Evolutionary conservation across 2,797 vertebrate genomes (phyloP).

Genomic region (Thalassophryne amazonica): DNA sequence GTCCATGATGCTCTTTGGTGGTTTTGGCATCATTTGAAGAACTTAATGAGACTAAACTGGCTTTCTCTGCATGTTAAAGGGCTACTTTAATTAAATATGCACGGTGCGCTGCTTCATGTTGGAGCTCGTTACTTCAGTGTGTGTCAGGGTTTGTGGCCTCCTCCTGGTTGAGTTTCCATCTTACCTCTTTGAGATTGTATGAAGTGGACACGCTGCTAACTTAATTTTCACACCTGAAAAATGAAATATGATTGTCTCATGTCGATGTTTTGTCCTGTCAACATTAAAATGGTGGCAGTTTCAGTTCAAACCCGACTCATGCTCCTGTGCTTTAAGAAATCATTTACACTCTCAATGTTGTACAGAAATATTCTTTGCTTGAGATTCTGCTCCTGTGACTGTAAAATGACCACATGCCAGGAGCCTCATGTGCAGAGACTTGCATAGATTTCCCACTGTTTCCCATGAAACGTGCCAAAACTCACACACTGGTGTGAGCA

Average conservation of each 20-base stretch:
- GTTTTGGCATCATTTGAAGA: too few species aligned
- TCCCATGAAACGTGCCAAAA: too few species aligned
- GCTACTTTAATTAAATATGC: constrained; percentile 65
- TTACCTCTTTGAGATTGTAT: constrained; percentile 60
- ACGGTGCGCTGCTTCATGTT: constrained; percentile 34
- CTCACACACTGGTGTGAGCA: too few species aligned
- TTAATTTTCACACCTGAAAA: constrained; percentile 68
- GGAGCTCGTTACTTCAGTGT: neutral
- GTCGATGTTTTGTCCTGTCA: constrained; percentile 19
- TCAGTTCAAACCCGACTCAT: constrained; percentile 6
- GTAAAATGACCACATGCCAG: constrained; percentile 36
- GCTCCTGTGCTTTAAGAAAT: constrained; percentile 4
- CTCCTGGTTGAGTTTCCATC: constrained; percentile 32
- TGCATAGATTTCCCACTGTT: too few species aligned
- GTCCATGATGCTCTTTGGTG: neutral
- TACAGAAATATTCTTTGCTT: constrained; percentile 49
- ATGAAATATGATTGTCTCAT: constrained; percentile 46
- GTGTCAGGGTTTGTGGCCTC: constrained; percentile 41
- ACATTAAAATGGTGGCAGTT: constrained; percentile 7
- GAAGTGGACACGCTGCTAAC: constrained; percentile 69
- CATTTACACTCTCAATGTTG: constrained; percentile 6
- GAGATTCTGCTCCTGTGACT: constrained; percentile 51
- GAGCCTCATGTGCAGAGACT: too few species aligned
- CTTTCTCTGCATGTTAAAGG: constrained; percentile 55
- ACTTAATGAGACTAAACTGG: too few species aligned